Evolutionary conservation across 1,140 invertebrate genomes (phyloP).

Genomic region (Doryteuthis pealeii): DNA sequence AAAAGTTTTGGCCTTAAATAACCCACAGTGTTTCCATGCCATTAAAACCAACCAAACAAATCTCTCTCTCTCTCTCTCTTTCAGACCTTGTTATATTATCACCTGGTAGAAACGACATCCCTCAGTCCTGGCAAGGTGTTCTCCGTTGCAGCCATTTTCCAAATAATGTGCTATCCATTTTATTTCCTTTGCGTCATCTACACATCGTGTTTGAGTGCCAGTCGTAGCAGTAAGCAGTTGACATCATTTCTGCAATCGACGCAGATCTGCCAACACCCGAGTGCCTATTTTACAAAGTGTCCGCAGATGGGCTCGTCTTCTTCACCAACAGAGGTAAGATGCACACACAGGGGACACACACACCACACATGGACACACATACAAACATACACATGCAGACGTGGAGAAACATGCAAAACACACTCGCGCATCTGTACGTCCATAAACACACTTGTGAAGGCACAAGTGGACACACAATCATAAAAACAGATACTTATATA

Average conservation of each 20-base stretch:
- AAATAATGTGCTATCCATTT: constrained; percentile 90
- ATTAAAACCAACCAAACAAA: too few relatives aligned
- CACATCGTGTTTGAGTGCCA: constrained; percentile 90
- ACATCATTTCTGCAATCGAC: constrained; percentile 52
- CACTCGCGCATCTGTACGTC: too few relatives aligned
- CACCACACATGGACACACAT: too few relatives aligned
- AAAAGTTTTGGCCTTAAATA: too few relatives aligned
- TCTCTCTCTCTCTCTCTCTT: constrained; percentile 22
- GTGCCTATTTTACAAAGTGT: constrained; percentile 56
- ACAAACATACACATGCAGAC: background rate
- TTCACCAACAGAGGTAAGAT: too few relatives aligned
- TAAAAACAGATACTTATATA: too few relatives aligned
- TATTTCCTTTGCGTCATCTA: constrained; percentile 97
- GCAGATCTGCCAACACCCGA: constrained; percentile 27
- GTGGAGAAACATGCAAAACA: background rate
- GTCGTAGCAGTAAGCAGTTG: constrained; percentile 58
- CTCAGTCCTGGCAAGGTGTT: constrained; percentile 77
- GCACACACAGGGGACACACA: too few relatives aligned
- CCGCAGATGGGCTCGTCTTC: background rate
- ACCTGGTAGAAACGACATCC: constrained; percentile 56
- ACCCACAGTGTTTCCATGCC: too few relatives aligned
- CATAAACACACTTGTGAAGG: too few relatives aligned
- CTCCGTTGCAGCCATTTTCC: constrained; percentile 88
- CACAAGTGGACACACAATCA: too few relatives aligned
- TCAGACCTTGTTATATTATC: constrained; percentile 58